These are phyloP conservation scores for Papilio protenor DNA, from an alignment of 2,888 invertebrate species.

Conservation along the genomic window DNA sequence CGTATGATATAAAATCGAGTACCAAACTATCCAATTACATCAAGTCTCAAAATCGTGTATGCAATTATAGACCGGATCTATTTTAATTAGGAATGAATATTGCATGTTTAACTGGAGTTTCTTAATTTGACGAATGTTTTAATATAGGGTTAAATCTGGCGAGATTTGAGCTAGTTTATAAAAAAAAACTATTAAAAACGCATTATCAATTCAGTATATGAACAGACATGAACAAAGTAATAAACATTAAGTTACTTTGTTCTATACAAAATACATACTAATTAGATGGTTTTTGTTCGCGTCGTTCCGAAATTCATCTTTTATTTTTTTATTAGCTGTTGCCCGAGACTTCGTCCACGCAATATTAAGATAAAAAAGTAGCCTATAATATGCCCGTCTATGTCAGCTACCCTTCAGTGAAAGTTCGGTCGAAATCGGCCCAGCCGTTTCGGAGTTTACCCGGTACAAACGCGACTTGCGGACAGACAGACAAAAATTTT, in stretches of 20 bases:
- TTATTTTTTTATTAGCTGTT: no score
- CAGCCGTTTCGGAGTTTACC: no score
- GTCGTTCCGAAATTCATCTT: no score
- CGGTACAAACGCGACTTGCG: no score
- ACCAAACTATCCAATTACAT: constrained; percentile 37
- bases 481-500: no score
- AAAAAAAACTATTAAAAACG: background rate
- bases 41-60: constrained; percentile 42
- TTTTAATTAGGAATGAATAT: constrained; percentile 44
- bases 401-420: no score
- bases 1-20: constrained; percentile 18
- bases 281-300: background rate
- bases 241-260: background rate
- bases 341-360: no score
- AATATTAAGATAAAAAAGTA: no score
- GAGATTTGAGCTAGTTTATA: background rate
- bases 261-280: background rate
- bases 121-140: constrained; percentile 40
- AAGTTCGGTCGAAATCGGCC: no score
- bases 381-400: no score
- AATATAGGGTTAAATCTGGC: constrained; percentile 2
- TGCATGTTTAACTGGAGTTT: constrained; percentile 37
- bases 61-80: constrained; percentile 44
- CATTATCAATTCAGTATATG: background rate
- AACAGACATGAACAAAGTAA: background rate